Evolutionary conservation across 2,113 vertebrate genomes (phyloP), one percentile per base, ranked within the genome.

Genomic region (Panthera uncia): DNA sequence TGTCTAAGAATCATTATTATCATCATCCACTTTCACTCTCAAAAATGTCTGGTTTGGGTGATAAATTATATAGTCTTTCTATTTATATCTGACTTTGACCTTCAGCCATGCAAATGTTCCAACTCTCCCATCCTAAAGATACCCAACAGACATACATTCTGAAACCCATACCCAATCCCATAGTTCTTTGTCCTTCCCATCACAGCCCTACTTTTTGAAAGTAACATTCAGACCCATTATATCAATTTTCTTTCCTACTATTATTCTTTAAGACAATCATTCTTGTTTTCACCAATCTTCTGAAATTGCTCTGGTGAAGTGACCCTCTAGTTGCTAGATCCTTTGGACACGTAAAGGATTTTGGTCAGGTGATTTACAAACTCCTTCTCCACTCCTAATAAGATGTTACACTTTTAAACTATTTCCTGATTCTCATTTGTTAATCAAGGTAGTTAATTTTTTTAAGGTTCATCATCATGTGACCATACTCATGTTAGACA

Each of bases 41-140:
- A 90, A 45, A 79, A 80, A 81, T 83, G 29, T 88, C 79, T 90
- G 68, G 9, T 55, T 80, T 96, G 79, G 29, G 15, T 79, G 63
- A 96, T 73, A 68, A 82, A 94, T 96, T 74, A 45, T 85, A 48
- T 71, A n/a, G 3, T 66, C 15, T 33, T 95, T 21, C n/a, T 93
- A 41, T 96, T 96, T 96, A 63, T 95, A 80, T 88, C 81, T 95
- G 81, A 87, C 76, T 16, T 81, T 95, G 95, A 94, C 78, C 61
- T 94, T 83, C 66, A 93, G 38, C 12, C 61, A 21, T 69, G 10
- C 36, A 89, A 66, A 74, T 52, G 7, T 41, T 96, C 33, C 48
- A 78, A 57, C 36, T 48, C 45, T 93, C 41, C 66, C 63, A 82
- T 91, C n/a, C 73, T 83, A 93, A 94, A 73, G 45, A 57, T 69